These are phyloP conservation scores for Entelurus aequoreus DNA, from an alignment of 2,113 vertebrate genomes.

Conservation along the genomic window DNA sequence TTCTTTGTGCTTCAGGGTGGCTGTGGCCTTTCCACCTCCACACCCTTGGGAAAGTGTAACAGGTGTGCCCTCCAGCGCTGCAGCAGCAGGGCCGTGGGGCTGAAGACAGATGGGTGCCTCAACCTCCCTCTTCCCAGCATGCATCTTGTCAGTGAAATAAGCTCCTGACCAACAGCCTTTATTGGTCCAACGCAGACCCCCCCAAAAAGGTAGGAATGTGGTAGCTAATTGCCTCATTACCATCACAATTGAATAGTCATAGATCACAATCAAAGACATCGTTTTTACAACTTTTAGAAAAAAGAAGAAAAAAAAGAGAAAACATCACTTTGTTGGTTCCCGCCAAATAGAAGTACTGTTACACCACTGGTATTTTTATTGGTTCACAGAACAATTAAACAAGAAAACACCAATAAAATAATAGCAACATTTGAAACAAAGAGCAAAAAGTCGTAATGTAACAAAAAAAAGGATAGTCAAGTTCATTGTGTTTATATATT, in stretches of 20 bases:
- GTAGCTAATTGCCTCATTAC: slow-evolving; percentile 30
- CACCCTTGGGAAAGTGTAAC: slow-evolving; percentile 86
- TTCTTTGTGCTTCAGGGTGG: slow-evolving; percentile 67
- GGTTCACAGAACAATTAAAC: too few species aligned
- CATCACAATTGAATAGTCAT: slow-evolving; percentile 15
- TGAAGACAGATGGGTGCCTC: slow-evolving; percentile 5
- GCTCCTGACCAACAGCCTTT: slow-evolving; percentile 16
- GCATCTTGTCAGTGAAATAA: slow-evolving; percentile 15
- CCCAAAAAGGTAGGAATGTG: slow-evolving; percentile 24
- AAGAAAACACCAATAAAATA: too few species aligned
- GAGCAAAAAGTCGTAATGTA: too few species aligned
- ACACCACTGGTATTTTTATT: too few species aligned
- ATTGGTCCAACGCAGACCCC: slow-evolving; percentile 14
- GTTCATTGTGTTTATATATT: too few species aligned
- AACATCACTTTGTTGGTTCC: too few species aligned
- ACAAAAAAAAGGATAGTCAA: too few species aligned
- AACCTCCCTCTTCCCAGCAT: slow-evolving; percentile 19
- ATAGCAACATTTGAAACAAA: too few species aligned
- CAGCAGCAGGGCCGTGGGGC: slow-evolving; percentile 61
- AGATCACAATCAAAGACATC: too few species aligned
- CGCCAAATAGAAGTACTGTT: too few species aligned
- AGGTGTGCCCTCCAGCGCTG: slow-evolving; percentile 78
- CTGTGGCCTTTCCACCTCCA: slow-evolving; percentile 67
- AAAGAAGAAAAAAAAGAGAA: too few species aligned
- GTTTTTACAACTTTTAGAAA: too few species aligned